Evolutionary conservation across 2,113 vertebrate genomes (phyloP), one percentile per base, ranked within the genome.

Genomic region (Tenrec ecaudatus): DNA sequence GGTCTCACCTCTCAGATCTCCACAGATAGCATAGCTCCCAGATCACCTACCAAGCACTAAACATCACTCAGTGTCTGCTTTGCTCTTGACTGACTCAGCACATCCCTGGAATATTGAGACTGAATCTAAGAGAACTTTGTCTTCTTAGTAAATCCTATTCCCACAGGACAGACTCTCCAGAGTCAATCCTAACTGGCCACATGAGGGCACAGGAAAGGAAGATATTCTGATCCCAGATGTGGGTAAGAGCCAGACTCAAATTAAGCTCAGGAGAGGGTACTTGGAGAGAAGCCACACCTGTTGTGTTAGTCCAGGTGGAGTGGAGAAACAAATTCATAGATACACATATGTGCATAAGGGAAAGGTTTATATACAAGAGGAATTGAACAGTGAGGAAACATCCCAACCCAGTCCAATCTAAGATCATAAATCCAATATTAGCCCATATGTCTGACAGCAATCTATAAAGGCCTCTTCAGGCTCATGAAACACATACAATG

Each of bases 1-100:
- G 0, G 4, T 5, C 14, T 12, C 64, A 78, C 19, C 69, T 76
- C n/a, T 62, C 22, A 15, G 22, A 20, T 31, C 29, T 20, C 31
- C 27, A 29, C 0, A 31, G 22, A 12, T 23, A 16, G n/a, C 2
- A 0, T 57, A 60, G 20, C 4, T 2, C 53, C 38, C 2, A 29
- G 62, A 29, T 93, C 33, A 92, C 71, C 78, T 77, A 84, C 66
- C 40, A 76, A 66, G 4, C 8, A 20, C 36, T 12, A n/a, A 16
- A 3, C 4, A n/a, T 60, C 20, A 1, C 33, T 47, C 75, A 29
- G 14, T 29, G 31, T 71, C n/a, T 75, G 8, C 53, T 75, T 82
- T 66, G 0, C 25, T 40, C 29, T 86, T 38, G 7, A 4, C 66
- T 57, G 47, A 40, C 20, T 94, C 38, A 29, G 17, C 69, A 14